A percentile compares a stretch with the other conserved stretches of the same genome.
Evolutionary conservation across 2,113 vertebrate genomes (phyloP).

Genomic region (Plectropomus leopardus): DNA sequence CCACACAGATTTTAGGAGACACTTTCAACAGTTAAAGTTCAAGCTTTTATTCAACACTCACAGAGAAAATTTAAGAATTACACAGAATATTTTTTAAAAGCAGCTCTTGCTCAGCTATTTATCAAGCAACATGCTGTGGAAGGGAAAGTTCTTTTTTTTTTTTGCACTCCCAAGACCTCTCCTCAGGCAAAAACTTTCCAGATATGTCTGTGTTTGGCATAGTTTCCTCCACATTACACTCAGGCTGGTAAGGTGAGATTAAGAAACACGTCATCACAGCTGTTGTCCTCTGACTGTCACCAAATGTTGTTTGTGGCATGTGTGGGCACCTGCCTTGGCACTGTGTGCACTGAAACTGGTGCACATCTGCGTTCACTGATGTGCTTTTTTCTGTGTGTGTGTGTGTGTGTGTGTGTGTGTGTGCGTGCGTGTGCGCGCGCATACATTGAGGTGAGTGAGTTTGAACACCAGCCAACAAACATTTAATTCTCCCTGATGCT

Average conservation of each 20-base stretch:
- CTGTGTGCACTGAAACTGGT: conserved; percentile 3
- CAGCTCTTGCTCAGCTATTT: conserved; percentile 4
- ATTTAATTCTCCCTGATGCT: conserved; percentile 68
- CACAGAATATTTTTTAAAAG: not conserved
- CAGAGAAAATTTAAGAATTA: not conserved
- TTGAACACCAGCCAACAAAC: conserved; percentile 73
- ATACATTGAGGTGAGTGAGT: conserved; percentile 51
- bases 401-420: not conserved
- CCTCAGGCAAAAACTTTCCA: not conserved
- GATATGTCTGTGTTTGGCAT: not conserved
- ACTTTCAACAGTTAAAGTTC: not conserved
- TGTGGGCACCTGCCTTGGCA: conserved; percentile 10
- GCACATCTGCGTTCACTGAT: conserved; percentile 44
- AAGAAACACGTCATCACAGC: conserved; percentile 25
- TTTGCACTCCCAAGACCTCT: not conserved
- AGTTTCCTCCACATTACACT: not conserved
- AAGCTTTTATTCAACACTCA: not conserved
- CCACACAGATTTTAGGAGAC: not conserved
- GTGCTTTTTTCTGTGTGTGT: conserved; percentile 10
- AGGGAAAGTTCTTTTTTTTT: conserved; percentile 10
- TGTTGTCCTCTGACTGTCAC: conserved; percentile 17
- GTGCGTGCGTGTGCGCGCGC: conserved; percentile 7
- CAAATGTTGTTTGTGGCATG: not conserved
- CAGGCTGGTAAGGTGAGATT: not conserved
- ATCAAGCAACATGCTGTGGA: not conserved